Base-by-base conservation (phyloP, 2,888 invertebrate species). In the Ectemnius continuus region DNA sequence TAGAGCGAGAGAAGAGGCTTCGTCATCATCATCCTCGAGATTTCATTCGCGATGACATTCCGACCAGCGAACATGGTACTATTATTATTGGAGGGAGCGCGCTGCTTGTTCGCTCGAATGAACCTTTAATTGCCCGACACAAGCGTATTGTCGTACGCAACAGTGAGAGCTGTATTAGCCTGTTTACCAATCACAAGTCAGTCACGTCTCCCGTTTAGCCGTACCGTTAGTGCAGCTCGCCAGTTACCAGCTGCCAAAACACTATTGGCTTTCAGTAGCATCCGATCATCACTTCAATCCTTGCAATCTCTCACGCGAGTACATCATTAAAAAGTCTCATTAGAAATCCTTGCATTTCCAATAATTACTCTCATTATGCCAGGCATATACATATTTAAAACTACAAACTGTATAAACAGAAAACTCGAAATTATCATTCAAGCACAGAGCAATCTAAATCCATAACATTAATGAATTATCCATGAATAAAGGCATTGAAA, bases 11-110 rank as follows among this genome's bases (percentile, higher is more conserved):
- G 36, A 36, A 36, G 36, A 36, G 73, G 74, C 79, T 70, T 74
- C 36, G 36, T 36, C 36, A 36, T 36, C 76, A 80, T 76, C 79
- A 76, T 74, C 71, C 46, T 36, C 36, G 36, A 56, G 67, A 80
- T 72, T 70, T 80, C 79, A 58, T 75, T 63, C 69, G 23, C 68
- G 68, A 48, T 26, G 61, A 65, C 69, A 68, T 65, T 65, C 36
- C 56, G 52, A 36, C 23, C 57, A 2, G 18, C 18, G 60, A 36
- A 36, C 36, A 36, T 11, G 36, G 36, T 36, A 36, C 36, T 36
- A 36, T 8, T 36, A 36, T 36, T 36, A 36, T 36, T 36, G 36
- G 36, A 36, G 36, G 36, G 36, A 36, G 14, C 52, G 52, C 16
- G 52, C 6, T 52, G 18, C 18, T 52, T 52, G 52, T 52, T 46